Evolutionary conservation across 2,888 invertebrate species (phyloP).

Genomic region (Saturnia japonica): DNA sequence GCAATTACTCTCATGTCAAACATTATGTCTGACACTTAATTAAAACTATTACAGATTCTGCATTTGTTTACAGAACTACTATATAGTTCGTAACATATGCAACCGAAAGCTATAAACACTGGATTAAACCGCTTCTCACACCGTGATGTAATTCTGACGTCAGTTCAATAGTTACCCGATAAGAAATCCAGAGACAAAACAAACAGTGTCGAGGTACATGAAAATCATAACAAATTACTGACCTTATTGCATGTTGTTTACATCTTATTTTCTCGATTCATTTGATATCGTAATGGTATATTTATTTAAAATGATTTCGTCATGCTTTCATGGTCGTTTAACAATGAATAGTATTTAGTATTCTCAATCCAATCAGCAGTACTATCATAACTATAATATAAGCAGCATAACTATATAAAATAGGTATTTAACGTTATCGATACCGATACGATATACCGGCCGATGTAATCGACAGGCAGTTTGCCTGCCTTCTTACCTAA

Average conservation of each 20-base stretch:
- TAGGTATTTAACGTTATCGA: no score
- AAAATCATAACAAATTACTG: background rate
- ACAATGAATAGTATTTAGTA: conserved; percentile 7
- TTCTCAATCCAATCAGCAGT: background rate
- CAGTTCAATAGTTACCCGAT: background rate
- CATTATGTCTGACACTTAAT: background rate
- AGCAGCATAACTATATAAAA: background rate
- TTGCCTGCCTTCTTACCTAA: no score
- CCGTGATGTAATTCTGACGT: conserved; percentile 3
- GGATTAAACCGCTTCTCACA: background rate
- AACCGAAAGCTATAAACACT: conserved; percentile 1
- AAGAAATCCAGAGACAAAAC: background rate
- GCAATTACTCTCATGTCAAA: background rate
- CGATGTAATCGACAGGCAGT: no score
- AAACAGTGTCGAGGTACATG: background rate
- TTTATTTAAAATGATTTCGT: conserved; percentile 10
- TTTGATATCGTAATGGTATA: background rate
- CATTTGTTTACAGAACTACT: background rate
- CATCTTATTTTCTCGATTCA: background rate
- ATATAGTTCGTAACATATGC: background rate
- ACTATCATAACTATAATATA: no score
- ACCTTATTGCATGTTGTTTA: conserved; percentile 4
- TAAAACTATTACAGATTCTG: background rate
- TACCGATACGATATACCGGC: no score
- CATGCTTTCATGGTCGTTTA: background rate